phyloP scores from a whole-genome alignment of 2,797 vertebrate genomes.

The Enoplosus armatus region DNA sequence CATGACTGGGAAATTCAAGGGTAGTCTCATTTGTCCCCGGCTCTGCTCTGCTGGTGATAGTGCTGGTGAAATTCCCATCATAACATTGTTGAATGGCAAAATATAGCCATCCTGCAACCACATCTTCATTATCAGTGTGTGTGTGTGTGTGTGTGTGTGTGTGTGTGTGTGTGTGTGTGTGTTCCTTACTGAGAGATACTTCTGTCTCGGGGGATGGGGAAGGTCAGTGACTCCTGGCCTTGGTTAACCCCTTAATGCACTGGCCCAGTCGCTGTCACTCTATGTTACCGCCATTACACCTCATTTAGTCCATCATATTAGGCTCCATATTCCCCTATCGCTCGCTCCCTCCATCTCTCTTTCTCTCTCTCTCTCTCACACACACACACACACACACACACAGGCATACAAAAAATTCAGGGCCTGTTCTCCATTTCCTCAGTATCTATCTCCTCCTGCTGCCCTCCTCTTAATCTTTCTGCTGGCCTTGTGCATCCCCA shows the following conservation, averaged over 20 bases:
- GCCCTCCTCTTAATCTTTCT: constrained; percentile 67
- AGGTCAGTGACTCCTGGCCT: constrained; percentile 83
- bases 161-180: constrained; percentile 49
- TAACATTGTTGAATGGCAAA: constrained; percentile 68
- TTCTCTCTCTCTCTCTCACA: background rate
- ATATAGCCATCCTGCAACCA: constrained; percentile 61
- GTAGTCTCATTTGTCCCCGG: constrained; percentile 31
- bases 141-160: constrained; percentile 36
- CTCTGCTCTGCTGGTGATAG: constrained; percentile 50
- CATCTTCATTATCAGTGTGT: constrained; percentile 69
- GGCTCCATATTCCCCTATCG: constrained; percentile 74
- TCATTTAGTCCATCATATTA: constrained; percentile 82
- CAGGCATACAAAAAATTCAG: constrained; percentile 45
- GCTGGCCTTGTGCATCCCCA: constrained; percentile 52
- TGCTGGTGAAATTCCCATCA: constrained; percentile 54
- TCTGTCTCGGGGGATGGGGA: constrained; percentile 71
- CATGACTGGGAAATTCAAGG: constrained; percentile 33
- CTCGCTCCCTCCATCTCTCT: constrained; percentile 46
- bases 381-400: constrained; percentile 39
- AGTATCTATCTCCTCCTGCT: constrained; percentile 60
- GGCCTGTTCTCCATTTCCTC: constrained; percentile 61
- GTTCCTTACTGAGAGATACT: constrained; percentile 72
- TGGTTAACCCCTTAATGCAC: constrained; percentile 86
- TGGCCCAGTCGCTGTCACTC: constrained; percentile 82
- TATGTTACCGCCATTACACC: constrained; percentile 86